phyloP scores from a whole-genome alignment of 2,888 invertebrate species.

The Diarsia brunnea region DNA sequence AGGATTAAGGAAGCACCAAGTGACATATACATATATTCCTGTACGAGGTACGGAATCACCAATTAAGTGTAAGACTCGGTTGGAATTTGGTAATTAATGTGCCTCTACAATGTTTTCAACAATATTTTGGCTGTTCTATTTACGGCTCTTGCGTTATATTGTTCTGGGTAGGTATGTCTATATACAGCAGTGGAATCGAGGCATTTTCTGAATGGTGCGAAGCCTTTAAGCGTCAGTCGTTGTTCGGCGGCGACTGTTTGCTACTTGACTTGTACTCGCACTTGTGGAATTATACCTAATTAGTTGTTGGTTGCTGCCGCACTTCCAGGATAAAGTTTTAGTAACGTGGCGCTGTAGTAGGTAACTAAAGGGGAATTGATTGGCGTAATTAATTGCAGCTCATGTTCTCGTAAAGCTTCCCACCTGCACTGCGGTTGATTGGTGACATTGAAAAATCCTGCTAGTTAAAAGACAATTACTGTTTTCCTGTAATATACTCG shows the following conservation, averaged over 20 bases:
- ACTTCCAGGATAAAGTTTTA: slow-evolving; percentile 9
- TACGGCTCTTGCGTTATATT: background rate
- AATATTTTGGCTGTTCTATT: slow-evolving; percentile 48
- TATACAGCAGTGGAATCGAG: slow-evolving; percentile 4
- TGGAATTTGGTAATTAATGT: slow-evolving; percentile 62
- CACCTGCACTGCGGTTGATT: background rate
- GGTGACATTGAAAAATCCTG: background rate
- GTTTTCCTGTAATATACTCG: background rate
- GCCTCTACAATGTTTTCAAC: slow-evolving; percentile 49
- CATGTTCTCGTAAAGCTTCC: background rate
- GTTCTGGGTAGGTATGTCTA: slow-evolving; percentile 1
- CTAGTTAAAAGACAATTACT: too few species aligned
- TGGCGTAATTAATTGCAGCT: slow-evolving; percentile 7
- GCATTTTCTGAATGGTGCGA: slow-evolving; percentile 24
- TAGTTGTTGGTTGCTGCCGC: slow-evolving; percentile 24
- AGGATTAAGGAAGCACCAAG: slow-evolving; percentile 69
- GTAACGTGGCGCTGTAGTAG: background rate
- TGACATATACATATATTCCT: slow-evolving; percentile 70
- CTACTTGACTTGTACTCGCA: slow-evolving; percentile 34
- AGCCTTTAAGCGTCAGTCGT: slow-evolving; percentile 29
- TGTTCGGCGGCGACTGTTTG: slow-evolving; percentile 27
- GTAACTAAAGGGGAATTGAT: background rate
- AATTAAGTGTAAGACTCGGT: slow-evolving; percentile 67
- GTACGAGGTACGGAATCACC: slow-evolving; percentile 66
- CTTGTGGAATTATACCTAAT: slow-evolving; percentile 47